phyloP scores from a whole-genome alignment of 2,113 vertebrate species.

The Nesogale talazaci region DNA sequence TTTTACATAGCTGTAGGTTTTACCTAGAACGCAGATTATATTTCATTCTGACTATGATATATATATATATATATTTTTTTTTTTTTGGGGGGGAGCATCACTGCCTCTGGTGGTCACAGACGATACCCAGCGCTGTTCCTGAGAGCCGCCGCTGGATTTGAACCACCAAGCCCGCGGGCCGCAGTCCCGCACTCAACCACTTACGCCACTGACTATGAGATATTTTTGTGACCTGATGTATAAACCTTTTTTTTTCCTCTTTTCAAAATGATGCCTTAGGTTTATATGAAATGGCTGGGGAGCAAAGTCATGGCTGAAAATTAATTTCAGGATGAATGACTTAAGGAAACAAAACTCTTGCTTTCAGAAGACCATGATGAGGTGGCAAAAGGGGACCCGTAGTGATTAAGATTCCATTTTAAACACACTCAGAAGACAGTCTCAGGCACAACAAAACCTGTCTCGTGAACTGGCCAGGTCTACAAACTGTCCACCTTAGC shows the following conservation, averaged over 20 bases:
- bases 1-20: background rate
- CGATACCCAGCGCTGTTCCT: no score
- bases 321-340: background rate
- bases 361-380: background rate
- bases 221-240: background rate
- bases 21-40: background rate
- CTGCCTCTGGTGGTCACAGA: no score
- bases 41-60: background rate
- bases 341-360: background rate
- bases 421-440: background rate
- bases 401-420: background rate
- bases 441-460: slow-evolving; percentile 26
- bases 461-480: background rate
- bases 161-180: no score
- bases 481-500: background rate
- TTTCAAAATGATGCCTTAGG: slow-evolving; percentile 18
- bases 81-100: no score
- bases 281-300: background rate
- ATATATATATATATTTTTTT: background rate
- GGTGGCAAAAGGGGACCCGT: background rate
- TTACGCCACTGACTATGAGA: background rate
- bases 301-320: background rate
- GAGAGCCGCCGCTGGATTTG: no score
- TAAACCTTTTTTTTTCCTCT: background rate
- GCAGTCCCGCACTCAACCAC: no score